Percentiles rank a stretch among this genome's conserved stretches.
These are phyloP conservation scores for Vombatus ursinus DNA, from an alignment of 2,113 vertebrate genomes.

Conservation along the genomic window DNA sequence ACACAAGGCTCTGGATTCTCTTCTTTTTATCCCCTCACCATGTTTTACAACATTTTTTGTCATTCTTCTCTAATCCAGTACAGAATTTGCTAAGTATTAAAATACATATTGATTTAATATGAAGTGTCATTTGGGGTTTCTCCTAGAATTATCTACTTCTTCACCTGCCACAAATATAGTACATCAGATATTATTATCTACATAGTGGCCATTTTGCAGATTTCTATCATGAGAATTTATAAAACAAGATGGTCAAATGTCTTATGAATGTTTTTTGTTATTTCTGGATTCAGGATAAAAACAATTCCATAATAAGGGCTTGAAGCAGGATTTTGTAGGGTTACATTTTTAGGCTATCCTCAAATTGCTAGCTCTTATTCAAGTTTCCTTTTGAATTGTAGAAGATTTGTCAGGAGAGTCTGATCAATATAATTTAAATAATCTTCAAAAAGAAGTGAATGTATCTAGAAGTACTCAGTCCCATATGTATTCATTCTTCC, in stretches of 20 bases:
- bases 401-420: background rate
- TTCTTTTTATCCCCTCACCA: background rate
- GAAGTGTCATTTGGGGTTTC: background rate
- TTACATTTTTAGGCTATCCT: background rate
- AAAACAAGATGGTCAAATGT: background rate
- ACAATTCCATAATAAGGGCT: background rate
- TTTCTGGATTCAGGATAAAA: background rate
- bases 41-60: background rate
- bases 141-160: background rate
- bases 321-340: background rate
- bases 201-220: background rate
- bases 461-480: background rate
- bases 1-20: background rate
- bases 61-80: background rate
- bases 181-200: background rate
- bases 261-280: background rate
- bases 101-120: background rate
- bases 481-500: background rate
- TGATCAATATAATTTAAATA: background rate
- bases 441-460: background rate
- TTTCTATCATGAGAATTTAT: background rate
- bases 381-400: background rate
- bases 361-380: background rate
- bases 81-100: background rate
- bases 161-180: background rate